Conservation (phyloP, 2,113 vertebrate genomes). For the Rattus rattus region DNA sequence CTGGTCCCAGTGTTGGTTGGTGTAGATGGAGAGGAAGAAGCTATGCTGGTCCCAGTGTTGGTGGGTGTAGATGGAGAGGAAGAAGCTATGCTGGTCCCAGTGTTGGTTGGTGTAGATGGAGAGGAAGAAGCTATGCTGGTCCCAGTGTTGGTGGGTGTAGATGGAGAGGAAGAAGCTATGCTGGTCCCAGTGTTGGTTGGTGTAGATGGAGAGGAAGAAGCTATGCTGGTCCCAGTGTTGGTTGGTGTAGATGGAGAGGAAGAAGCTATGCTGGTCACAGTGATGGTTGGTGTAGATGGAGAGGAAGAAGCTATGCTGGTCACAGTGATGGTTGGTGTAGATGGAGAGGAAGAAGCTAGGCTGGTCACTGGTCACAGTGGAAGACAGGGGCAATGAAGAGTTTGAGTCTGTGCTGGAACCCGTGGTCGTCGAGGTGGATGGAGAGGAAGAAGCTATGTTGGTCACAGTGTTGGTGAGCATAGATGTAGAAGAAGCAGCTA, state of each 20-base stretch:
- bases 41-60: neutral
- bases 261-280: fast-evolving
- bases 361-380: neutral
- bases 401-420: neutral
- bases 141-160: fast-evolving
- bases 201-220: neutral
- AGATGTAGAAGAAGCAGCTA: neutral
- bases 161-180: neutral
- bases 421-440: fast-evolving
- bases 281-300: fast-evolving
- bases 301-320: neutral
- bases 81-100: neutral
- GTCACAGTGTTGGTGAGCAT: fast-evolving
- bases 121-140: neutral
- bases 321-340: fast-evolving
- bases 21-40: neutral
- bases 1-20: neutral
- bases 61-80: neutral
- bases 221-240: fast-evolving
- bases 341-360: fast-evolving
- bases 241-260: fast-evolving
- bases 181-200: fast-evolving
- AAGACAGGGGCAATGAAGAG: neutral
- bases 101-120: no score
- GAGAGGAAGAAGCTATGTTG: neutral